A percentile compares a stretch with the other conserved stretches of the same genome.
Conservation (phyloP, 2,113 vertebrate genomes). For the Sarotherodon lohbergeri region DNA sequence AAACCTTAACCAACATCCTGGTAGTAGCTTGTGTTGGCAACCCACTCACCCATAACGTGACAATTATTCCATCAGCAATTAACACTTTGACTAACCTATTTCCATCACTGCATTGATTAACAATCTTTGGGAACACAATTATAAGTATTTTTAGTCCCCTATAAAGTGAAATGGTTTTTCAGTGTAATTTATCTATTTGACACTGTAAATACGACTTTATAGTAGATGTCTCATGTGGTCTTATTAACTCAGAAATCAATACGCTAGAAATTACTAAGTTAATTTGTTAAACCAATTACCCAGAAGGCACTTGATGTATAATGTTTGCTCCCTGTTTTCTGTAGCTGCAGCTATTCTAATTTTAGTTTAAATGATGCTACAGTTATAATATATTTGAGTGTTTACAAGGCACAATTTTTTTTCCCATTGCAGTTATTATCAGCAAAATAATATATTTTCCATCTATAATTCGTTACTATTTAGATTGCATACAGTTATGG, state of each 20-base stretch:
- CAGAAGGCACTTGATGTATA: not conserved
- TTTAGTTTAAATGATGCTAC: not conserved
- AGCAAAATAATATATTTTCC: not conserved
- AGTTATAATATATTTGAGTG: not conserved
- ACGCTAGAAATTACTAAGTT: not conserved
- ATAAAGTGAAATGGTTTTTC: not conserved
- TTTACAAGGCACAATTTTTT: not conserved
- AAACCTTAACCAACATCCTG: not conserved
- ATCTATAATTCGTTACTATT: not conserved
- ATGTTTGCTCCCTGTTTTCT: not conserved
- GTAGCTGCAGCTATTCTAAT: not conserved
- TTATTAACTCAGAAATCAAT: not conserved
- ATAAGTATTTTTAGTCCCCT: not conserved
- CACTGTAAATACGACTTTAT: not conserved
- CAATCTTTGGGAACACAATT: not conserved
- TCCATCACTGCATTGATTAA: not conserved
- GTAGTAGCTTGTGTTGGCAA: not conserved
- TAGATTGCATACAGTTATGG: not conserved
- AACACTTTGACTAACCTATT: not conserved
- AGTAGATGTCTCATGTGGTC: not conserved
- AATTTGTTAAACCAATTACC: not conserved
- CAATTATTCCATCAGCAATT: not conserved
- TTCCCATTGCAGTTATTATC: not conserved
- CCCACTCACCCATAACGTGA: not conserved
- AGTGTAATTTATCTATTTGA: not conserved